phyloP scores from a whole-genome alignment of 2,113 vertebrate species.

The Strigops habroptila region DNA sequence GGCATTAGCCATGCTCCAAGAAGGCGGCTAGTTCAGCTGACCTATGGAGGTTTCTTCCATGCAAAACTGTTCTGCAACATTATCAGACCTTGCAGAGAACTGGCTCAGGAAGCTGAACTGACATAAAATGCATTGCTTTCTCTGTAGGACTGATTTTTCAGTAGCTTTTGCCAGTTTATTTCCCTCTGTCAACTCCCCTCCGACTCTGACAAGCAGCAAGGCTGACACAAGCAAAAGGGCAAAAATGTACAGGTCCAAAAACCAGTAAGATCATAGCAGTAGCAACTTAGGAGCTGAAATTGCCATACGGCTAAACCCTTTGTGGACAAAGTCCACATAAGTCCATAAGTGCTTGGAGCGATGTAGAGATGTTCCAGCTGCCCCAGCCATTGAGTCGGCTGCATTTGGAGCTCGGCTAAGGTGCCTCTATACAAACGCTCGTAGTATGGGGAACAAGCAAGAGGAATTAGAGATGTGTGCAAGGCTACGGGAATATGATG shows the following conservation, averaged over 20 bases:
- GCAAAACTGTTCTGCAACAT: background rate
- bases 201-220: background rate
- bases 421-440: no score
- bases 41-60: background rate
- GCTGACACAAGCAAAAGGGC: background rate
- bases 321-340: no score
- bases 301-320: background rate
- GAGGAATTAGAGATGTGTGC: no score
- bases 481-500: no score
- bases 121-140: background rate
- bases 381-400: no score
- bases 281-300: background rate
- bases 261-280: background rate
- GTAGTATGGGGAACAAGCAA: no score
- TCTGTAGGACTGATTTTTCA: background rate
- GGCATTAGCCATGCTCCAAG: background rate
- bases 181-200: background rate
- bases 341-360: no score
- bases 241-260: background rate
- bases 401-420: no score
- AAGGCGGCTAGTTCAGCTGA: background rate
- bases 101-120: background rate
- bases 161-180: constrained; percentile 1
- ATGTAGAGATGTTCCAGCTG: no score
- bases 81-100: background rate